Conservation (phyloP, 2,797 vertebrate genomes). For the Dendrocincla tyrannina region DNA sequence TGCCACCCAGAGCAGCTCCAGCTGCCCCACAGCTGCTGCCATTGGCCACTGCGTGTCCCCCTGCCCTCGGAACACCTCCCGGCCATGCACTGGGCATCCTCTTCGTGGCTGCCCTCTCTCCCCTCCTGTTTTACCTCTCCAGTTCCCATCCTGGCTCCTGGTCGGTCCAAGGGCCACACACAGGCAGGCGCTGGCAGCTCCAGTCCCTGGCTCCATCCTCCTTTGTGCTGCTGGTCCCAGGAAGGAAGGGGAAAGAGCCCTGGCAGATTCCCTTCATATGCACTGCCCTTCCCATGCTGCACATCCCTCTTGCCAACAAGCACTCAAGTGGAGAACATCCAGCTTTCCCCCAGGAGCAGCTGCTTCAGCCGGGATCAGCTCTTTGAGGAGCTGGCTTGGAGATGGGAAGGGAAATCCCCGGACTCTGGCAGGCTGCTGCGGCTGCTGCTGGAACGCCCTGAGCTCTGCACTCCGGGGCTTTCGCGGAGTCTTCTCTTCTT, state of each 20-base stretch:
- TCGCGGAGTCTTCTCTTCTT: background rate
- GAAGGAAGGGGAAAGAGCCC: accelerated
- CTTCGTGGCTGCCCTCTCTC: background rate
- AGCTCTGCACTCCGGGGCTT: background rate
- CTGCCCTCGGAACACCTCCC: background rate
- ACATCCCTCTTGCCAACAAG: background rate
- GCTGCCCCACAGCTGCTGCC: accelerated
- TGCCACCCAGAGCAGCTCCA: background rate
- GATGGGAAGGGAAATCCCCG: background rate
- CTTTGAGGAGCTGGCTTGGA: background rate
- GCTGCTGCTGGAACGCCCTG: background rate
- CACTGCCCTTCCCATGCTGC: background rate
- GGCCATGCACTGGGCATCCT: background rate
- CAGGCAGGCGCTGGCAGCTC: accelerated
- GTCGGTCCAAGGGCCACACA: accelerated
- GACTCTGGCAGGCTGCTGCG: background rate
- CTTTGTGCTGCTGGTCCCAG: background rate
- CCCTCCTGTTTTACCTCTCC: background rate
- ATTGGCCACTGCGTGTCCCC: no score
- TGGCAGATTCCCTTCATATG: background rate
- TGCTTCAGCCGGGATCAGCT: background rate
- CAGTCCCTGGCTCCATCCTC: background rate
- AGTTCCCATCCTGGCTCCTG: background rate
- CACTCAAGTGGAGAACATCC: background rate
- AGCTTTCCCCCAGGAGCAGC: background rate